A percentile compares a stretch with the other conserved stretches of the same genome.
Evolutionary conservation across 2,888 invertebrate species (phyloP).

Genomic region (Eristalis intricaria): DNA sequence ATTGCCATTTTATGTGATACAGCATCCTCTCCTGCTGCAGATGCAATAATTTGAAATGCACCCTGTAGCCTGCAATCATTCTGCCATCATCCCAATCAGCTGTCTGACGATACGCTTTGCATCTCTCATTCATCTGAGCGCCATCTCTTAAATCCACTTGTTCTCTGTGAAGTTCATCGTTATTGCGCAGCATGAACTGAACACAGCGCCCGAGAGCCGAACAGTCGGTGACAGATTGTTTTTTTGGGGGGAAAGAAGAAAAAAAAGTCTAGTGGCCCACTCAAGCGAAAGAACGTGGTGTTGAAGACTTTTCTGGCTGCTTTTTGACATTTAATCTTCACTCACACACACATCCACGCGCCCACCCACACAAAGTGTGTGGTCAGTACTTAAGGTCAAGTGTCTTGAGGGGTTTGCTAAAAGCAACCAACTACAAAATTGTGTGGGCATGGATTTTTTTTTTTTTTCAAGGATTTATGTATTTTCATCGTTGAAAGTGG

Average conservation of each 20-base stretch:
- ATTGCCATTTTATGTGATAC: no score
- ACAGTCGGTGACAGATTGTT: not conserved
- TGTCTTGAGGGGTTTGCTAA: not conserved
- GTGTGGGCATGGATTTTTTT: not conserved
- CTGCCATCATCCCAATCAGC: not conserved
- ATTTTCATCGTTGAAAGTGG: not conserved
- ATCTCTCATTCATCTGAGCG: not conserved
- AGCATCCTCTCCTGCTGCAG: not conserved
- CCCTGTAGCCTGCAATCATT: not conserved
- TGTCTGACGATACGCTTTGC: not conserved
- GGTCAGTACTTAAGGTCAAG: not conserved
- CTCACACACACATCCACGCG: not conserved
- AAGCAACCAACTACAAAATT: not conserved
- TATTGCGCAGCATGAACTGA: not conserved
- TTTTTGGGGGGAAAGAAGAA: not conserved
- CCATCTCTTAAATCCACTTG: not conserved
- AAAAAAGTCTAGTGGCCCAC: not conserved
- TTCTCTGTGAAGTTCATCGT: not conserved
- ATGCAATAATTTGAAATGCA: not conserved
- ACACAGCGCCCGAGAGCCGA: not conserved
- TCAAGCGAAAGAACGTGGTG: not conserved
- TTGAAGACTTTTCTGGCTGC: not conserved
- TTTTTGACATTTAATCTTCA: not conserved
- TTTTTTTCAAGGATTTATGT: not conserved
- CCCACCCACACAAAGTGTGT: not conserved